Percentiles rank a stretch among this genome's conserved stretches.
Evolutionary conservation across 2,113 vertebrate genomes (phyloP).

Genomic region (Sphyrna mokarran): DNA sequence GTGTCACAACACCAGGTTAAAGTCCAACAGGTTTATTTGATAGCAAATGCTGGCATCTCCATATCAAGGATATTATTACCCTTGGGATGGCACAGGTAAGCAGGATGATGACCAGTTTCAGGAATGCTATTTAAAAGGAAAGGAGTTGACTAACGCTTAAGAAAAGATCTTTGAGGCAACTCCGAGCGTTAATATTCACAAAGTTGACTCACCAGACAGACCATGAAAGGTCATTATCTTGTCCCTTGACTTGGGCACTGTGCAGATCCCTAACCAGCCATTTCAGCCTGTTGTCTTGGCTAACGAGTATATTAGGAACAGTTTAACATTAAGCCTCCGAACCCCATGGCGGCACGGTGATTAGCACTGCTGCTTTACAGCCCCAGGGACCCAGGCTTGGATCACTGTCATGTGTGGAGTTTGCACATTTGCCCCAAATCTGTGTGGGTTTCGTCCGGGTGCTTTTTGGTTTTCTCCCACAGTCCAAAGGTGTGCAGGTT

Average conservation of each 20-base stretch:
- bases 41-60: no score
- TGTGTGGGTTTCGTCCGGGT: no score
- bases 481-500: no score
- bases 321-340: conserved; percentile 15
- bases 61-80: background rate
- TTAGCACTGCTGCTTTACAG: no score
- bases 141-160: background rate
- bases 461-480: no score
- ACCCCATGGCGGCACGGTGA: background rate
- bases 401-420: no score
- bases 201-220: background rate
- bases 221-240: background rate
- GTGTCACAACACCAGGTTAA: no score
- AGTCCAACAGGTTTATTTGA: no score
- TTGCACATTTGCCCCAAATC: no score
- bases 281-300: conserved; percentile 95
- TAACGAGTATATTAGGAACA: conserved; percentile 62
- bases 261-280: conserved; percentile 87
- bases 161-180: background rate
- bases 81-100: background rate
- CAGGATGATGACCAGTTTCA: background rate
- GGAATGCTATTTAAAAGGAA: background rate
- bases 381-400: no score
- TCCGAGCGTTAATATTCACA: background rate
- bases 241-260: conserved; percentile 68